Conservation (phyloP, 2,113 vertebrate species). For the Elephantulus edwardii region DNA sequence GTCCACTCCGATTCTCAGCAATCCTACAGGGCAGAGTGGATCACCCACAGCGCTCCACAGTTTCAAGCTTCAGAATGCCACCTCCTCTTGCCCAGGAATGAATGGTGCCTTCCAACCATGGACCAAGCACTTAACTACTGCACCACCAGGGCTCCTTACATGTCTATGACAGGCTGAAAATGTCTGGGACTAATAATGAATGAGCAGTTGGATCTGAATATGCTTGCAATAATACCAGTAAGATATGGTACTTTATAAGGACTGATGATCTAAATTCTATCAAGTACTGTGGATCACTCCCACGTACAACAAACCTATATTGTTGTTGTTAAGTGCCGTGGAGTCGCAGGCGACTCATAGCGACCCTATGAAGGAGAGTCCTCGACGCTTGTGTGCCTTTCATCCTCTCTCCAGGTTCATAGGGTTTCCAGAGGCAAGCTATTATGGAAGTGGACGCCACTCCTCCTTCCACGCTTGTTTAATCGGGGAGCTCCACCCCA, state of each 20-base stretch:
- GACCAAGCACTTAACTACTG: neutral
- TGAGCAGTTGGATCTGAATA: conserved; percentile 19
- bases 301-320: neutral
- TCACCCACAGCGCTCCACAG: too few relatives aligned
- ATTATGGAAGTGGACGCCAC: too few relatives aligned
- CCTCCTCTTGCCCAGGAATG: neutral
- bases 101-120: neutral
- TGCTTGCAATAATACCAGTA: conserved; percentile 16
- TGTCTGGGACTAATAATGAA: conserved; percentile 43
- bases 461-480: too few relatives aligned
- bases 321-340: too few relatives aligned
- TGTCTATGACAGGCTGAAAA: conserved; percentile 8
- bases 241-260: conserved; percentile 7
- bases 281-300: neutral
- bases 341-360: too few relatives aligned
- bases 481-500: too few relatives aligned
- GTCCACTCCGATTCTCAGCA: neutral
- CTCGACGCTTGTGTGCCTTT: too few relatives aligned
- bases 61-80: neutral
- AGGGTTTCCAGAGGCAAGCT: too few relatives aligned
- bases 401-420: too few relatives aligned
- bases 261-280: conserved; percentile 14
- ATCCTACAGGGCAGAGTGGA: too few relatives aligned
- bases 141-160: neutral
- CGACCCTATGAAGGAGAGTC: too few relatives aligned